Conservation (phyloP, 1,140 invertebrate species). For the Aphidius gifuensis region DNA sequence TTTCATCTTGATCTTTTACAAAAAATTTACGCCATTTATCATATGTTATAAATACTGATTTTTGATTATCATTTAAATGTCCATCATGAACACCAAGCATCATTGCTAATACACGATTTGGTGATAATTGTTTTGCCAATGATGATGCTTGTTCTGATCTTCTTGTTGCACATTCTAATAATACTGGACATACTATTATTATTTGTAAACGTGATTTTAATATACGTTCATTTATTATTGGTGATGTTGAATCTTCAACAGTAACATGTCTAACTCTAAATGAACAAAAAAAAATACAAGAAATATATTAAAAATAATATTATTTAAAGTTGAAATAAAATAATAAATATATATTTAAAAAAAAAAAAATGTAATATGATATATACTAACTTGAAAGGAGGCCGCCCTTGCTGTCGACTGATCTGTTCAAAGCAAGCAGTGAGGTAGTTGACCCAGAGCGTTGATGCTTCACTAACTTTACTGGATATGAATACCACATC, state of each 20-base stretch:
- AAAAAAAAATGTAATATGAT: constrained; percentile 25
- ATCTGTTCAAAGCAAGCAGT: constrained; percentile 78
- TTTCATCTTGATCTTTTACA: constrained; percentile 74
- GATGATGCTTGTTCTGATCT: constrained; percentile 54
- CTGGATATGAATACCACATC: constrained; percentile 77
- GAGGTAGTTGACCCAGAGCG: constrained; percentile 76
- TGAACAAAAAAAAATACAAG: constrained; percentile 22
- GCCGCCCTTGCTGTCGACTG: constrained; percentile 69
- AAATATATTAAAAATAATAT: constrained; percentile 5
- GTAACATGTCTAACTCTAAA: constrained; percentile 68
- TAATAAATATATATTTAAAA: constrained; percentile 2
- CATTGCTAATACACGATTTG: constrained; percentile 73
- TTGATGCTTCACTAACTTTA: constrained; percentile 69
- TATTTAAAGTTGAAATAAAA: constrained; percentile 6
- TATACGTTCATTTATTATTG: constrained; percentile 57
- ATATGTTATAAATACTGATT: constrained; percentile 65
- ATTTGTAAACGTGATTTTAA: constrained; percentile 70
- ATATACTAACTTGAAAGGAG: constrained; percentile 65
- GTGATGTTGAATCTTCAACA: constrained; percentile 66
- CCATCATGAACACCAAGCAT: constrained; percentile 70
- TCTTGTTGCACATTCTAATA: constrained; percentile 63
- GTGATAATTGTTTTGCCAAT: constrained; percentile 63
- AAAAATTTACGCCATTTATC: constrained; percentile 73
- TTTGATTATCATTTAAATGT: constrained; percentile 62
- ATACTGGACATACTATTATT: constrained; percentile 72